These are phyloP conservation scores for Pachyrhynchus sulphureomaculatus DNA, from an alignment of 1,140 invertebrate genomes.

Conservation along the genomic window DNA sequence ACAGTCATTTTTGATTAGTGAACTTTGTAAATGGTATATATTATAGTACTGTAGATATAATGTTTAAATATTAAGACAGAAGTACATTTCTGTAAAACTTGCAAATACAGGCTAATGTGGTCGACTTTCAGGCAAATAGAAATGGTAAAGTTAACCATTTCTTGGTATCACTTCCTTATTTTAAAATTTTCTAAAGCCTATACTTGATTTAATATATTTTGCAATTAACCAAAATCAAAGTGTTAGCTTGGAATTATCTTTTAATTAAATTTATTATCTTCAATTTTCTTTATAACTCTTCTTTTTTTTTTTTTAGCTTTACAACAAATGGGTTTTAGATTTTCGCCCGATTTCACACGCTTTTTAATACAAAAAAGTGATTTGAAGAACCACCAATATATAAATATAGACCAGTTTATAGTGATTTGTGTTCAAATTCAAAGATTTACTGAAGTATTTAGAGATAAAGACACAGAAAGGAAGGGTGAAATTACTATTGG, in stretches of 20 bases:
- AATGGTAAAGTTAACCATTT: background rate
- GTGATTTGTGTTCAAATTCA: conserved; percentile 85
- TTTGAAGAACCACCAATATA: conserved; percentile 59
- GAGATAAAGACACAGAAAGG: conserved; percentile 69
- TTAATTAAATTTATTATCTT: background rate
- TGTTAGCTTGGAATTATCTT: background rate
- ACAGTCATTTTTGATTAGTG: background rate
- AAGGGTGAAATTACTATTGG: conserved; percentile 75
- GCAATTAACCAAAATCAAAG: background rate
- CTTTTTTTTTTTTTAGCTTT: conserved; percentile 61
- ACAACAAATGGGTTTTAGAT: conserved; percentile 84
- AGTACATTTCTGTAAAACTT: background rate
- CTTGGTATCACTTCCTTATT: background rate
- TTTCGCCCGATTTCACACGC: conserved; percentile 75
- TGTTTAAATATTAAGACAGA: background rate
- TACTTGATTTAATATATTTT: background rate
- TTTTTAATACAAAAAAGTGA: conserved; percentile 72
- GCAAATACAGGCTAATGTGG: background rate
- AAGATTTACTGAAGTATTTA: conserved; percentile 82
- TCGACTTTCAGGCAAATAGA: background rate
- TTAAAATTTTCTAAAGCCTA: background rate
- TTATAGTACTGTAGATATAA: background rate
- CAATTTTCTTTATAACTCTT: background rate
- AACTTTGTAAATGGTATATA: background rate
- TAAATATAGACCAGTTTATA: conserved; percentile 87